Base-by-base conservation (phyloP, 2,797 vertebrate species). In the Lindbergichthys nudifrons region DNA sequence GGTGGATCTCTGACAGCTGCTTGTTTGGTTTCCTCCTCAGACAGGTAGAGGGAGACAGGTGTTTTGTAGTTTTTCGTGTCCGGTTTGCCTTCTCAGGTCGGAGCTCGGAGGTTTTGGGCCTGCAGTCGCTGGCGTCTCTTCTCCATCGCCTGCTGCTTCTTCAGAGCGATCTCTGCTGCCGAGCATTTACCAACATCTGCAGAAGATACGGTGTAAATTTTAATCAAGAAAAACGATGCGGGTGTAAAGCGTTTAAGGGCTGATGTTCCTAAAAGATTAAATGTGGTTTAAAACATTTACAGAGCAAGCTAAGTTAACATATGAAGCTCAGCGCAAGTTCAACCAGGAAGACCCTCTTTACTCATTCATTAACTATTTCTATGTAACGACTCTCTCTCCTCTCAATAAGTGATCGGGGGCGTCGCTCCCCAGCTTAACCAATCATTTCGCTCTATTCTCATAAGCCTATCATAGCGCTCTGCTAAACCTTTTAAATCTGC, bases 101-200 rank as follows among this genome's bases (percentile, higher is more conserved):
- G 92, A 48, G 86, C 63, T 73, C 75, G 23, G 39, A 89, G 91
- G 88, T 90, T 90, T 59, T 91, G 81, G 14, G 90, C 74, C 70
- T 92, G 94, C 46, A 94, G 89, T 70, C 92, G 89, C 53, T 89
- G 95, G 26, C 95, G 95, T 68, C 97, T 93, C 70, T 96, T 90
- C 80, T 96, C 94, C 85, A 98, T 77, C 7, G 97, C 98, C 93
- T 96, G 95, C 87, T 96, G 96, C 85, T 97, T 98, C 91, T 99
- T 99, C 65, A 87, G 93, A 91, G 97, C 95, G 83, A 99, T 98
- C 93, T 99, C 97, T 18, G 96, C 96, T 2, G 94, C 92, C 2
- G 96, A 97, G 88, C 95, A 97, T 66, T 90, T 95, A 57, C 83
- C 90, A 2, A 19, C 81, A 76, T 50, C 94, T 48, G 56, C 48